A percentile compares a stretch with the other conserved stretches of the same genome.
Evolutionary conservation across 1,140 invertebrate genomes (phyloP).

Genomic region (Brachionus paranguensis): DNA sequence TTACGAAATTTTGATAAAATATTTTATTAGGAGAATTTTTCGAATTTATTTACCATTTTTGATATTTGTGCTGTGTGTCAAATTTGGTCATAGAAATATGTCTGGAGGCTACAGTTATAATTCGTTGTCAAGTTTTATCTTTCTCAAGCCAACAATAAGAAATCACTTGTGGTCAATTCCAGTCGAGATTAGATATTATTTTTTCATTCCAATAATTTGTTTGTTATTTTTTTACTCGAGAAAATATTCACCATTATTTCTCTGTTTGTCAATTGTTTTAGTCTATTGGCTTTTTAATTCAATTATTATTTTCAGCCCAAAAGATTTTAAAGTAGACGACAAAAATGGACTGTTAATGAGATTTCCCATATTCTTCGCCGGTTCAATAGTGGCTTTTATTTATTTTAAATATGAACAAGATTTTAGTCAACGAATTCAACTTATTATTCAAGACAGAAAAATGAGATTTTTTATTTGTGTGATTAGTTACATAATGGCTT

Average conservation of each 20-base stretch:
- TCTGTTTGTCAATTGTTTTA: background rate
- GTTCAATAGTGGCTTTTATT: background rate
- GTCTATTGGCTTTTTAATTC: background rate
- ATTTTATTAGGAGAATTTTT: conserved; percentile 8
- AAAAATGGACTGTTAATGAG: background rate
- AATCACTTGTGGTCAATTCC: conserved; percentile 14
- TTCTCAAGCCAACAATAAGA: background rate
- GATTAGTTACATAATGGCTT: background rate
- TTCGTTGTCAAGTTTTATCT: background rate
- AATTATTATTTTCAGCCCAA: background rate
- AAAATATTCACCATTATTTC: background rate
- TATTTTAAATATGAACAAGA: background rate
- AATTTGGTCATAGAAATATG: background rate
- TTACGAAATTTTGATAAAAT: background rate
- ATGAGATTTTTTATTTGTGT: background rate
- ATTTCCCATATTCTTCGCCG: conserved; percentile 8
- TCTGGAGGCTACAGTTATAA: background rate
- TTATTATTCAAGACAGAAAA: background rate
- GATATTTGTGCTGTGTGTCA: background rate
- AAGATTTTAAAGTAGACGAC: background rate
- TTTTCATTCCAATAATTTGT: background rate
- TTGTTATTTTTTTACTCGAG: background rate
- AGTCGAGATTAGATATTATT: background rate
- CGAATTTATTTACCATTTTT: background rate
- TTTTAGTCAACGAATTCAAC: background rate